Base-by-base conservation (phyloP, 2,888 invertebrate genomes). In the Mycalesis mineus region DNA sequence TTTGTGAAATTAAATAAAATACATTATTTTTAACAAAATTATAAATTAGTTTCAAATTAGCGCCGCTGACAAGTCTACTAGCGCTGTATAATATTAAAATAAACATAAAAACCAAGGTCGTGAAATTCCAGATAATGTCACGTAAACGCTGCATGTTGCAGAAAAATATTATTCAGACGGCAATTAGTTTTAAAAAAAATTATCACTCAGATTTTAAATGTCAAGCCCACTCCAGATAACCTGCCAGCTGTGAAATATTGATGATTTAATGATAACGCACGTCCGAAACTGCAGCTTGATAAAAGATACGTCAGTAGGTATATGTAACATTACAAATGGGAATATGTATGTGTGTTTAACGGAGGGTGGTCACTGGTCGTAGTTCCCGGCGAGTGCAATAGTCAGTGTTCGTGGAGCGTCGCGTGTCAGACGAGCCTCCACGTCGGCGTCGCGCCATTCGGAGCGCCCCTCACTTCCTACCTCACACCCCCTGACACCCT, bases 401-500 rank as follows among this genome's bases (percentile, higher is more conserved):
- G 22, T 22, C 31, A 39, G 60, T 60, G 72, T 65, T 81, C 84
- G 85, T 84, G 80, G 79, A 77, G 73, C 70, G 80, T 78, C 84
- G 86, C 86, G 86, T 86, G 86, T 85, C 83, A 70, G 80, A 71
- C 82, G 78, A 82, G 80, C 85, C 83, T 88, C 88, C 88, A 88
- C 88, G 88, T 88, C 84, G 86, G 72, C 86, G 84, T 83, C 86
- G 83, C 87, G 87, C 86, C 87, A 85, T 84, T 55, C 67, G 61
- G 28, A 63, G 57, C 62, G 49, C 66, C 65, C 63, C 62, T 59
- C 47, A 48, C 58, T 55, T 75, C 70, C 64, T 72, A 69, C 68
- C 77, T 74, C 75, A 72, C 77, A 72, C 74, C 73, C 73, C 73
- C 72, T 71, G 62, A 72, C 75, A 72, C 74, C 72, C 71, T 72